Evolutionary conservation across 2,888 invertebrate genomes (phyloP), one percentile per base, ranked within the genome.

Genomic region (Synanthedon formicaeformis): DNA sequence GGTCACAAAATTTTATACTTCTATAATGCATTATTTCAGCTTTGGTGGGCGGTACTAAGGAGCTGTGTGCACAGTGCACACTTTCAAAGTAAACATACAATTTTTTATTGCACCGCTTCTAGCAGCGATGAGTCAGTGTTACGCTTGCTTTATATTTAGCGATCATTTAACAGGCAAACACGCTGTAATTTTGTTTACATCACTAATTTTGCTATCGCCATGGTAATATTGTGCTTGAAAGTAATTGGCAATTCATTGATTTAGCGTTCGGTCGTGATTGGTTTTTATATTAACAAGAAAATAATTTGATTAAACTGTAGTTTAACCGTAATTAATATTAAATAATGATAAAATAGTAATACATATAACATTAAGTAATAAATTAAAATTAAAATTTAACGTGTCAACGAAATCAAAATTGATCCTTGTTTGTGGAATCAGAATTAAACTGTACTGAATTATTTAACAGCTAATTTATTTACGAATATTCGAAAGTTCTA

Each of bases 21-120:
- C 34, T 45, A n/a, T 45, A 45, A 45, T 45, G 34, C 40, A 2
- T 50, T 40, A 50, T 87, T 87, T 84, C 87, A 87, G 87, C 81
- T 85, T 81, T 73, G 81, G 87, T 81, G 87, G 87, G 70, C 87
- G 87, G 78, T 86, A 74, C 78, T 87, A 81, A 78, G 70, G 70
- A 74, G 75, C 74, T 71, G 75, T 71, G 67, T 34, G 34, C 34
- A 8, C 10, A 12, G 45, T 79, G 73, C 75, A 71, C 75, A 73
- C 69, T 62, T 78, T 63, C 65, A 78, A 85, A 84, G 87, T 87
- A 87, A 86, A 86, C 76, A 77, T 57, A 63, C 52, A 66, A 48
- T 76, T 75, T n/a, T 79, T 80, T 81, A 77, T 71, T 76, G 76
- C 80, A 78, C 71, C 62, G 79, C 79, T 76, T 80, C 64, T 59